These are phyloP conservation scores for Seira ritae DNA, from an alignment of 2,888 invertebrate genomes.

Conservation along the genomic window DNA sequence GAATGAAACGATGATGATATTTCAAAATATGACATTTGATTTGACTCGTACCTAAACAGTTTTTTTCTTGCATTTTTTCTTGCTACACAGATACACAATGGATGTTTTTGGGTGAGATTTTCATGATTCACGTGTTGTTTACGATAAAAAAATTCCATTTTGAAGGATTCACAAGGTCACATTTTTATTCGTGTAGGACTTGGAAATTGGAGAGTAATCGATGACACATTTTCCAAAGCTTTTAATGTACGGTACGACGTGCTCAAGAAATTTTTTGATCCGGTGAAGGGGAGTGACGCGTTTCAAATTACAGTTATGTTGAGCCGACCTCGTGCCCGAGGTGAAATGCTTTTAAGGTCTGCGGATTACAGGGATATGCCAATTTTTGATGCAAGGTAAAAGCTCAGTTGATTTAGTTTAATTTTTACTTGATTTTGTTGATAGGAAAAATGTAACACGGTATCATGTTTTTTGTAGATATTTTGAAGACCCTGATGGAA, in stretches of 20 bases:
- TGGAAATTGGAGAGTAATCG: conserved; percentile 67
- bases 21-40: too few species aligned
- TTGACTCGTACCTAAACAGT: too few species aligned
- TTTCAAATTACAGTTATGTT: conserved; percentile 72
- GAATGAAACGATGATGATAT: too few species aligned
- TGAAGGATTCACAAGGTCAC: not conserved
- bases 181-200: conserved; percentile 27
- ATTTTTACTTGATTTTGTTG: not conserved
- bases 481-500: conserved; percentile 69
- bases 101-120: conserved; percentile 65
- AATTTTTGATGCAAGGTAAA: conserved; percentile 68
- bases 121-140: not conserved
- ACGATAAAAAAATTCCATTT: too few species aligned
- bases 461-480: too few species aligned
- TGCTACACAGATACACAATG: conserved; percentile 54
- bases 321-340: conserved; percentile 70
- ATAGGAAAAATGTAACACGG: not conserved
- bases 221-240: conserved; percentile 70
- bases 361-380: conserved; percentile 68
- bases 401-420: too few species aligned
- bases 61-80: too few species aligned
- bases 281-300: conserved; percentile 69
- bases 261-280: conserved; percentile 68
- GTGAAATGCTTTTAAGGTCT: conserved; percentile 65
- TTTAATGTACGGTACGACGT: conserved; percentile 71